A percentile compares a stretch with the other conserved stretches of the same genome.
These are phyloP conservation scores for Catocala fraxini DNA, from an alignment of 2,888 invertebrate genomes.

Conservation along the genomic window DNA sequence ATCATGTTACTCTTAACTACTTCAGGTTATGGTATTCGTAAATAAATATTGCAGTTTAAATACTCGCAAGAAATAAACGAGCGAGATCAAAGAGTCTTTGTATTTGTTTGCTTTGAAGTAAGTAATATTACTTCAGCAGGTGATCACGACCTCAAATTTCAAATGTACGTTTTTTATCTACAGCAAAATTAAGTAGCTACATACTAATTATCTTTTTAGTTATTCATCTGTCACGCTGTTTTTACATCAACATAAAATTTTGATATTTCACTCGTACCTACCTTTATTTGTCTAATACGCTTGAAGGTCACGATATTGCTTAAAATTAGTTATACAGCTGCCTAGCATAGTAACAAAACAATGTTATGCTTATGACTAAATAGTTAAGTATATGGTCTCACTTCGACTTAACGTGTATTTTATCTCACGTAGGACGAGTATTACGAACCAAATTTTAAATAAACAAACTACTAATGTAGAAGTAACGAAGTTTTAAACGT, in stretches of 20 bases:
- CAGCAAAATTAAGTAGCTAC: not conserved
- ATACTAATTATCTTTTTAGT: not conserved
- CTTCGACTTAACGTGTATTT: too few species aligned
- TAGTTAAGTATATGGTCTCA: too few species aligned
- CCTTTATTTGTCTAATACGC: not conserved
- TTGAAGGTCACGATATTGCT: conserved; percentile 12
- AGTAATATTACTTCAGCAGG: too few species aligned
- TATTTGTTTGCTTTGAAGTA: conserved; percentile 74
- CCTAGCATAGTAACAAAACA: too few species aligned
- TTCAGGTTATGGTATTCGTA: too few species aligned
- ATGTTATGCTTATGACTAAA: too few species aligned
- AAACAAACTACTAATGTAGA: not conserved
- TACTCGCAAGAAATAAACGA: too few species aligned
- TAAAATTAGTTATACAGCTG: not conserved
- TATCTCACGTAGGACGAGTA: too few species aligned
- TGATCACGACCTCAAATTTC: too few species aligned
- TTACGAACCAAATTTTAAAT: too few species aligned
- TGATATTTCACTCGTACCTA: not conserved
- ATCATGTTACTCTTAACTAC: too few species aligned
- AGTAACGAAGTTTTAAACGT: conserved; percentile 27
- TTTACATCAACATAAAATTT: conserved; percentile 2
- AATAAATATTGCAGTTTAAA: too few species aligned
- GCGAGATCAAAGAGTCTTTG: conserved; percentile 71
- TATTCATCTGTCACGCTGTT: not conserved
- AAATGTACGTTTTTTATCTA: conserved; percentile 4